phyloP scores from a whole-genome alignment of 2,797 vertebrate genomes.

The Cynopterus sphinx region DNA sequence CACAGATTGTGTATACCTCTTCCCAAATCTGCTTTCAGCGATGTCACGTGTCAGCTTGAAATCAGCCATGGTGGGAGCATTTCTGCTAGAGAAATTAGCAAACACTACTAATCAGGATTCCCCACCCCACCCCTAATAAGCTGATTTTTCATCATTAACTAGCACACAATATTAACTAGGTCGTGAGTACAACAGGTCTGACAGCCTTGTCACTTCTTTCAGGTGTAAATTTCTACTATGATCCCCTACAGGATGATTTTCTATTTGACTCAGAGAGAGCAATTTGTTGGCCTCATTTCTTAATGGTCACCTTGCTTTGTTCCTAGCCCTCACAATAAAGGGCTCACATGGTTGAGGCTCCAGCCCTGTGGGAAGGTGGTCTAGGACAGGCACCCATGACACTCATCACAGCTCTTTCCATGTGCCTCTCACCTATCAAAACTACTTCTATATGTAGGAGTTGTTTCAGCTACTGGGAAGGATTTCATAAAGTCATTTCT shows the following conservation, averaged over 20 bases:
- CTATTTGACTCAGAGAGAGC: background rate
- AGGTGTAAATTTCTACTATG: background rate
- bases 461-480: background rate
- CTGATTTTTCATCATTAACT: background rate
- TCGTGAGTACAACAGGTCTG: fast-evolving
- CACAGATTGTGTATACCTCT: background rate
- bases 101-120: background rate
- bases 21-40: background rate
- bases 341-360: background rate
- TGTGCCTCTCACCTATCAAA: background rate
- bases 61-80: background rate
- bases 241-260: background rate
- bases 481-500: background rate
- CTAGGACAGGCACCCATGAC: background rate
- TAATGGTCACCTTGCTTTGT: background rate
- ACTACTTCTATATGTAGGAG: background rate
- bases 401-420: background rate
- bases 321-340: background rate
- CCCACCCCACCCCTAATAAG: fast-evolving
- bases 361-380: background rate
- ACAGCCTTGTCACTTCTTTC: background rate
- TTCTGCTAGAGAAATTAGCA: background rate
- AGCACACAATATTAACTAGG: background rate
- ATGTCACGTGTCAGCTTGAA: background rate
- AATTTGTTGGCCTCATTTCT: background rate